phyloP scores from a whole-genome alignment of 2,888 invertebrate genomes.

The Axea sp. region DNA sequence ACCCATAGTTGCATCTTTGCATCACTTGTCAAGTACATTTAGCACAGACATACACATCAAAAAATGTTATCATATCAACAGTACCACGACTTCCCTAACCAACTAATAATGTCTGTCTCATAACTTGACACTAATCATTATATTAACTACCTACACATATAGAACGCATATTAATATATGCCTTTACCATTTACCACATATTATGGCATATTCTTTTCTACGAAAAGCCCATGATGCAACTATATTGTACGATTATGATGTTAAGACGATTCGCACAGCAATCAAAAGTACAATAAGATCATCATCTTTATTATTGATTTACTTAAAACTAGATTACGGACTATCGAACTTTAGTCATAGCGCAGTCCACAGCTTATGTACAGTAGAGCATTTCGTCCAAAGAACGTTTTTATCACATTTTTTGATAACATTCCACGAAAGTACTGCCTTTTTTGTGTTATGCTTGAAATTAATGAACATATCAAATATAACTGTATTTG shows the following conservation, averaged over 20 bases:
- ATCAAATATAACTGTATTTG: too few species aligned
- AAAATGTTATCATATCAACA: conserved; percentile 28
- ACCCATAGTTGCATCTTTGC: conserved; percentile 60
- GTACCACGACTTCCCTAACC: conserved; percentile 12
- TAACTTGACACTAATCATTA: conserved; percentile 17
- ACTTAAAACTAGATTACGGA: conserved; percentile 68
- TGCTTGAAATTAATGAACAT: too few species aligned
- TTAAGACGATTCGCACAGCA: conserved; percentile 65
- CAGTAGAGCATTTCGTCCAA: conserved; percentile 65
- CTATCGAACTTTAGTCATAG: conserved; percentile 66
- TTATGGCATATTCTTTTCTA: conserved; percentile 39
- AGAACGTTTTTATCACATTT: conserved; percentile 44
- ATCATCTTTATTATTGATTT: conserved; percentile 65
- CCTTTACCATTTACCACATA: conserved; percentile 31
- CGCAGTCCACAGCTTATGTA: conserved; percentile 69
- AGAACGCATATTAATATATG: conserved; percentile 35
- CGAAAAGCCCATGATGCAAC: conserved; percentile 56
- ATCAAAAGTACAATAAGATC: conserved; percentile 74
- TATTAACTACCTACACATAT: conserved; percentile 33
- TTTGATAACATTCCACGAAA: conserved; percentile 16
- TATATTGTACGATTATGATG: conserved; percentile 62
- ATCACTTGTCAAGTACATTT: conserved; percentile 38
- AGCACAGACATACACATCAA: conserved; percentile 30
- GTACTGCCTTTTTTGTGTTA: conserved; percentile 18
- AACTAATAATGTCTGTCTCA: conserved; percentile 21